Conservation (phyloP, 2,797 vertebrate species). For the Numenius phaeopus region DNA sequence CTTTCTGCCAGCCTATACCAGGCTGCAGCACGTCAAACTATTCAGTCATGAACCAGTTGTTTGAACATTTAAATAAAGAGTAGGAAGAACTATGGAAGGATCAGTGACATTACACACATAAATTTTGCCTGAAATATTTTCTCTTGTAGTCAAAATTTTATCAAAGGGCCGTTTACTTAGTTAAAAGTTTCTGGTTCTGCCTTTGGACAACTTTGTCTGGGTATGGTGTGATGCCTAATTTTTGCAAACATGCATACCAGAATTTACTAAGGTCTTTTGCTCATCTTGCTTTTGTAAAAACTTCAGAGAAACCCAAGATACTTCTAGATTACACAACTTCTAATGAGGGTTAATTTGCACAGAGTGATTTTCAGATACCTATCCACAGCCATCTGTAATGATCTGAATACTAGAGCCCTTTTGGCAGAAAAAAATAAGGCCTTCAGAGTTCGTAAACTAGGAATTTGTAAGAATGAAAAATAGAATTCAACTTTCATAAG, state of each 20-base stretch:
- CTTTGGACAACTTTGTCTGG: neutral
- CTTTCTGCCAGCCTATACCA: neutral
- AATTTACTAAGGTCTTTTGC: neutral
- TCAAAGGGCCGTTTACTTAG: neutral
- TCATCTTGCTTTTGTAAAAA: neutral
- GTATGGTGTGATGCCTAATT: neutral
- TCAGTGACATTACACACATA: neutral
- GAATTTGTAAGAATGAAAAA: neutral
- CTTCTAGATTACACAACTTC: neutral
- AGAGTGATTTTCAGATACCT: neutral
- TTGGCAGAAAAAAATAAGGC: neutral
- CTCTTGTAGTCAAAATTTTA: neutral
- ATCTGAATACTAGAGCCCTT: neutral
- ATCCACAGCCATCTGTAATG: neutral
- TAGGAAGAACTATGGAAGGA: neutral
- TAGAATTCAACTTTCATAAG: neutral
- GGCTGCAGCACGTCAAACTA: neutral
- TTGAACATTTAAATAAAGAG: neutral
- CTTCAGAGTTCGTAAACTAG: neutral
- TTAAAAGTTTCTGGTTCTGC: neutral
- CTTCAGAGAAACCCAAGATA: neutral
- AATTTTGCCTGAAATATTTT: neutral
- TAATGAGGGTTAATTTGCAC: neutral
- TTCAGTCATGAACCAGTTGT: neutral
- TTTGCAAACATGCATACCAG: neutral